A percentile compares a stretch with the other conserved stretches of the same genome.
phyloP scores from a whole-genome alignment of 2,113 vertebrate species.

The Protomyctophum bolini region DNA sequence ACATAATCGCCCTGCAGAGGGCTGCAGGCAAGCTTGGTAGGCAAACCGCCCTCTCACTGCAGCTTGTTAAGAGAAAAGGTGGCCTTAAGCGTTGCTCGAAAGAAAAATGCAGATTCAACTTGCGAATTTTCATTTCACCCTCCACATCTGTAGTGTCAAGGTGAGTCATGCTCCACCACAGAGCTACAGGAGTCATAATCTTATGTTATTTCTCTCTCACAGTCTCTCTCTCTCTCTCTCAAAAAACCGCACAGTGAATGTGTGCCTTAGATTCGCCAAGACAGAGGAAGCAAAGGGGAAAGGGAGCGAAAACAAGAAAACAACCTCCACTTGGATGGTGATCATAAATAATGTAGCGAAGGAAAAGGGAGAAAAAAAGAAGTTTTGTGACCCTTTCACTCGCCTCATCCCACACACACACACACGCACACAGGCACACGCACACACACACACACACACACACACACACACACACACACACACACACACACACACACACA shows the following conservation, averaged over 20 bases:
- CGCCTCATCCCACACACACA: slow-evolving; percentile 60
- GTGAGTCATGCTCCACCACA: slow-evolving; percentile 74
- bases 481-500: slow-evolving; percentile 32
- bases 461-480: slow-evolving; percentile 12
- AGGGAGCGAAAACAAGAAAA: slow-evolving; percentile 29
- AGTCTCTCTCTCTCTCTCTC: slow-evolving; percentile 55
- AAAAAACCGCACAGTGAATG: slow-evolving; percentile 57
- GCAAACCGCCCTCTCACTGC: slow-evolving; percentile 73
- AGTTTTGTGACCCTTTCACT: slow-evolving; percentile 64
- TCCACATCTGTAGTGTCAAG: slow-evolving; percentile 68
- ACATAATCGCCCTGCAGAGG: slow-evolving; percentile 76
- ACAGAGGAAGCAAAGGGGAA: slow-evolving; percentile 24
- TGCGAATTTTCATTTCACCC: slow-evolving; percentile 49
- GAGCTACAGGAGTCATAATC: slow-evolving; percentile 65
- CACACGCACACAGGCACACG: too few species aligned
- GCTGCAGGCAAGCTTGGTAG: slow-evolving; percentile 75
- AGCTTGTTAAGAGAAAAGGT: slow-evolving; percentile 75
- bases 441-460: too few species aligned
- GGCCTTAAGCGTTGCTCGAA: slow-evolving; percentile 73
- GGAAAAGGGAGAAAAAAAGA: slow-evolving; percentile 36
- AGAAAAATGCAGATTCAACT: slow-evolving; percentile 70
- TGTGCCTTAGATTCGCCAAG: slow-evolving; percentile 63
- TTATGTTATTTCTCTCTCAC: not conserved
- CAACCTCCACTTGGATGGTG: slow-evolving; percentile 44
- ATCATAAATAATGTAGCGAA: slow-evolving; percentile 72